Evolutionary conservation across 2,888 invertebrate species (phyloP), one percentile per base, ranked within the genome.

Genomic region (Eretmocerus hayati): DNA sequence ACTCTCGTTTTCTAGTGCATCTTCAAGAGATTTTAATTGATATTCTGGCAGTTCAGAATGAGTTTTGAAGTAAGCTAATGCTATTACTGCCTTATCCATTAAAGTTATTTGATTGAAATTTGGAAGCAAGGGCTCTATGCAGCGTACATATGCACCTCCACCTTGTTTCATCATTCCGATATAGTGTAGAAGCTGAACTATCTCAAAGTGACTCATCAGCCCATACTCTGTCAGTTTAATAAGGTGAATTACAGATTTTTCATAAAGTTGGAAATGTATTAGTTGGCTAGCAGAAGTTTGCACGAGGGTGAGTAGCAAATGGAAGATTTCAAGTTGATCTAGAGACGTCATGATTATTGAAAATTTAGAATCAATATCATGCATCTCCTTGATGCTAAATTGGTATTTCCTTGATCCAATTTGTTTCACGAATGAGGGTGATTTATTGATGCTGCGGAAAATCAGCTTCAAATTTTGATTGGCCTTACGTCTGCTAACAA

Each of bases 1-100:
- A 37, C 72, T 62, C 54, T 74, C 66, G 23, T 66, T 56, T 50
- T 68, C 62, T 18, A 75, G 46, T 33, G 62, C 62, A 26, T 60
- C 46, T 39, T 58, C 54, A 19, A 61, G 26, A 21, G 22, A 5
- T 39, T 33, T 23, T 5, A 26, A 32, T 30, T 58, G 52, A 2
- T n/a, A 13, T 16, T 16, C 11, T 8, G 19, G 32, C 4, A 60
- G 39, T 44, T 46, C 52, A 1, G 56, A 11, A 13, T 43, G 40
- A 33, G 53, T 49, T 42, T 54, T 58, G 20, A 50, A 60, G 21
- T 53, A 43, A 11, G 54, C 13, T 36, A 54, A 36, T 13, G 55
- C 54, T 13, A 55, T 43, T 5, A 57, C 52, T 36, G 42, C 39
- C 51, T 46, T 50, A 36, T 63, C 56, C 32, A 59, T 48, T 16